These are phyloP conservation scores for Dendrophyllia cribrosa DNA, from an alignment of 64 coral and sea anemone genomes.

Conservation along the genomic window DNA sequence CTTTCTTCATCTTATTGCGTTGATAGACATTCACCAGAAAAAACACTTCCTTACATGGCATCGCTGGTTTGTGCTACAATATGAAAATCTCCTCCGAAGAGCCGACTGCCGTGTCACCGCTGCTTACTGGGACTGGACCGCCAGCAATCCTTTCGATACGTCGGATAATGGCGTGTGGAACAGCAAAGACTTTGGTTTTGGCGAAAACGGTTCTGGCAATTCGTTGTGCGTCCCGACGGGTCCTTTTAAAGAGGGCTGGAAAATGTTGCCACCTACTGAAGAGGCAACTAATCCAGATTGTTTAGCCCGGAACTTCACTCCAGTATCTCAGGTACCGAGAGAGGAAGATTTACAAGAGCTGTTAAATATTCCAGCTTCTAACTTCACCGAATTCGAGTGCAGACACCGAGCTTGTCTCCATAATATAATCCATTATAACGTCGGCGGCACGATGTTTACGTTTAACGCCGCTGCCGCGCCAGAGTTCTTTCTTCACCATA, in stretches of 20 bases:
- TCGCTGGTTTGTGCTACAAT: too few species aligned
- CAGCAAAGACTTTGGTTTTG: neutral
- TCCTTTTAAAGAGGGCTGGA: conserved; percentile 11
- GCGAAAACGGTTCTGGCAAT: neutral
- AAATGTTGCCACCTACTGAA: neutral
- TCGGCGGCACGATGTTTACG: too few species aligned
- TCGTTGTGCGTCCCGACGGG: neutral
- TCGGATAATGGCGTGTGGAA: neutral
- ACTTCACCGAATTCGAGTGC: neutral
- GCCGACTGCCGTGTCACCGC: neutral
- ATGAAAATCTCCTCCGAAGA: neutral
- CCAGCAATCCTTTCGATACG: neutral
- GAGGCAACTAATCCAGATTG: neutral
- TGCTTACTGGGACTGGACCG: neutral
- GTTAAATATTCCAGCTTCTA: neutral
- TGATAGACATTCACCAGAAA: neutral
- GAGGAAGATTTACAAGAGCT: neutral
- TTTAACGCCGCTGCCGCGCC: too few species aligned
- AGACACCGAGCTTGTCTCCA: neutral
- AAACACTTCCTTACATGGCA: too few species aligned
- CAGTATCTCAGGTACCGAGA: neutral
- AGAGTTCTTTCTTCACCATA: too few species aligned
- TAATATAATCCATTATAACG: neutral
- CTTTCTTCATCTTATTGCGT: neutral
- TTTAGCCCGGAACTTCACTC: neutral